Evolutionary conservation across 2,888 invertebrate species (phyloP).

Genomic region (Thecophora atra): DNA sequence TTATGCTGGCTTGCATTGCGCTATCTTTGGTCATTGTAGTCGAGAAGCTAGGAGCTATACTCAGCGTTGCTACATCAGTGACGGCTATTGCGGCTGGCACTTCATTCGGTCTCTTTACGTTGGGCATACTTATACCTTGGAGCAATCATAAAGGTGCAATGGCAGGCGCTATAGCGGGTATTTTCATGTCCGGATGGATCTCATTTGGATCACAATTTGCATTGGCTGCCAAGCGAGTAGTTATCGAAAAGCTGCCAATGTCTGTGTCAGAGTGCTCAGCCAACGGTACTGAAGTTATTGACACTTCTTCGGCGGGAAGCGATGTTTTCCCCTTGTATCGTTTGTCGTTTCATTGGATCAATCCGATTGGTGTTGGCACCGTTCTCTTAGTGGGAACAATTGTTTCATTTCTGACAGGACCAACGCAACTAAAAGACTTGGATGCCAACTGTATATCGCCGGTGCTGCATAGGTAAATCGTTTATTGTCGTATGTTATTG

Average conservation of each 20-base stretch:
- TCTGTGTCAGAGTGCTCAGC: constrained; percentile 65
- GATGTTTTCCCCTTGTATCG: constrained; percentile 78
- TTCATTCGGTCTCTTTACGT: constrained; percentile 82
- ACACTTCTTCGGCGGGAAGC: constrained; percentile 64
- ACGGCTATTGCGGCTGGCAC: constrained; percentile 87
- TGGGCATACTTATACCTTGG: constrained; percentile 86
- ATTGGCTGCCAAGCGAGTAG: constrained; percentile 70
- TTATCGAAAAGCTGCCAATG: constrained; percentile 70
- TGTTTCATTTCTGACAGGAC: constrained; percentile 71
- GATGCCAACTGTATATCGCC: constrained; percentile 72
- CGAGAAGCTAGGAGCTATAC: constrained; percentile 80
- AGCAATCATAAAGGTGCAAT: constrained; percentile 75
- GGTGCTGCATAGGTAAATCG: constrained; percentile 68
- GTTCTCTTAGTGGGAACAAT: constrained; percentile 76
- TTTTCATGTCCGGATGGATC: constrained; percentile 71
- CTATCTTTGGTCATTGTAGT: constrained; percentile 75
- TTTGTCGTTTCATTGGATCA: constrained; percentile 84
- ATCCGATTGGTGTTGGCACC: constrained; percentile 75
- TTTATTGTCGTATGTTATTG: background rate
- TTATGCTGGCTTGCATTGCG: constrained; percentile 73
- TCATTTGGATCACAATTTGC: constrained; percentile 76
- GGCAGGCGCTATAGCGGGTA: constrained; percentile 72
- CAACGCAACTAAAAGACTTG: constrained; percentile 67
- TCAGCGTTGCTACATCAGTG: constrained; percentile 78
- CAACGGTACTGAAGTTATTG: constrained; percentile 47